phyloP scores from a whole-genome alignment of 2,113 vertebrate species.

The Pterocles gutturalis region DNA sequence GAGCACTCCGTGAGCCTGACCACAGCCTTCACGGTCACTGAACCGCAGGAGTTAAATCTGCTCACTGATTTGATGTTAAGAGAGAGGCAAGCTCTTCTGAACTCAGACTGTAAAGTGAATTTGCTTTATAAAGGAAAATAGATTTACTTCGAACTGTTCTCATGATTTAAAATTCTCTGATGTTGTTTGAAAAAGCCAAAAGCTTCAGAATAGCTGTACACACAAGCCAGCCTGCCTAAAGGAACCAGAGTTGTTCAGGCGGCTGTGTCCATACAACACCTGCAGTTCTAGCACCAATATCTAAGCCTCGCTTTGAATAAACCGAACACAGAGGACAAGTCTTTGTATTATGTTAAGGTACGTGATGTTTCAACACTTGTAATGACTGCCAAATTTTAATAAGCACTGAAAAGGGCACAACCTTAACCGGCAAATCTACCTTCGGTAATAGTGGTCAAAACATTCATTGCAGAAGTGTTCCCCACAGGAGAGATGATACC shows the following conservation, averaged over 20 bases:
- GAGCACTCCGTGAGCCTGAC: neutral
- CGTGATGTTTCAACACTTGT: neutral
- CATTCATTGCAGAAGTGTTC: slow-evolving; percentile 99
- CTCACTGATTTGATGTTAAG: neutral
- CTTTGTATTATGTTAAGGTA: neutral
- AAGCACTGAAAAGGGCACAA: neutral
- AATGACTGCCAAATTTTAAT: neutral
- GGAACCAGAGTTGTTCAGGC: accelerated
- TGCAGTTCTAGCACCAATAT: neutral
- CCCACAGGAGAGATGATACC: slow-evolving; percentile 98
- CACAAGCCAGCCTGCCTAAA: neutral
- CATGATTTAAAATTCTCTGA: neutral
- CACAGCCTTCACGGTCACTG: neutral
- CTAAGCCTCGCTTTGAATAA: neutral
- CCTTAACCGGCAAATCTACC: slow-evolving; percentile 75
- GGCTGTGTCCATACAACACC: neutral
- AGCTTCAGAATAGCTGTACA: neutral
- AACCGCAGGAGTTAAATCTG: neutral
- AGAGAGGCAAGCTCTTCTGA: neutral
- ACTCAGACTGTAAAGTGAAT: neutral
- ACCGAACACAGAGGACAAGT: neutral
- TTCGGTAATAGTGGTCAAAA: slow-evolving; percentile 98
- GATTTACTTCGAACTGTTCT: neutral
- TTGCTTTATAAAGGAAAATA: neutral
- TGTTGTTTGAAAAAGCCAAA: neutral